Conservation (phyloP, 2,797 vertebrate species). For the Telmatherina bonti region DNA sequence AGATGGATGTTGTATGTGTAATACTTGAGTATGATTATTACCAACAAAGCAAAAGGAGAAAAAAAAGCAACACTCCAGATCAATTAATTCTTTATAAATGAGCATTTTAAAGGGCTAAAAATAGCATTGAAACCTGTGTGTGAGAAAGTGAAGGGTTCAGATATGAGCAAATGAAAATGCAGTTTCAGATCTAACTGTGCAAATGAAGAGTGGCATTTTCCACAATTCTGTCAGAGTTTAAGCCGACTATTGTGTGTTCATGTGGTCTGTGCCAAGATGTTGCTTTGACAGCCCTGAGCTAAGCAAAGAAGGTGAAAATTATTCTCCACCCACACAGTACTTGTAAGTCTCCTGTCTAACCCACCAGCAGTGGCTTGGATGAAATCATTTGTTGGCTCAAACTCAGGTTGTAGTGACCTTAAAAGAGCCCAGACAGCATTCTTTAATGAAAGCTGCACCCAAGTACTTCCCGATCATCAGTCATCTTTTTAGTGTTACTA, state of each 20-base stretch:
- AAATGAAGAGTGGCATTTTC: slow-evolving; percentile 24
- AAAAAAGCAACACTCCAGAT: slow-evolving; percentile 14
- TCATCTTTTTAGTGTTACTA: slow-evolving; percentile 16
- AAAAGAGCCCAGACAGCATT: slow-evolving; percentile 10
- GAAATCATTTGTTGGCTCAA: slow-evolving; percentile 55
- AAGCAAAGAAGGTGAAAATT: slow-evolving; percentile 70
- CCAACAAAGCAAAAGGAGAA: background rate
- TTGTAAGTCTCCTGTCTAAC: slow-evolving; percentile 69
- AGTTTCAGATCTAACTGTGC: slow-evolving; percentile 31
- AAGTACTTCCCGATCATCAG: slow-evolving; percentile 19
- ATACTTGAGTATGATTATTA: slow-evolving; percentile 24
- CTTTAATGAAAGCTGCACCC: slow-evolving; percentile 17
- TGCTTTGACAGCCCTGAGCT: slow-evolving; percentile 61
- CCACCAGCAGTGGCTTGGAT: slow-evolving; percentile 44
- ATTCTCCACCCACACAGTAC: slow-evolving; percentile 65
- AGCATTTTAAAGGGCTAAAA: slow-evolving; percentile 53
- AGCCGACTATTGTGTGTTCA: slow-evolving; percentile 44
- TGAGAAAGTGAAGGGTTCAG: slow-evolving; percentile 30
- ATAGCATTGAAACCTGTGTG: slow-evolving; percentile 41
- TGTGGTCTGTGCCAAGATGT: slow-evolving; percentile 47
- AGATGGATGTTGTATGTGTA: slow-evolving; percentile 8
- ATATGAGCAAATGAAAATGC: slow-evolving; percentile 27
- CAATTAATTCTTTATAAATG: slow-evolving; percentile 38
- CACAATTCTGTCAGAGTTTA: slow-evolving; percentile 16
- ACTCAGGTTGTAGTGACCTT: slow-evolving; percentile 47